These are phyloP conservation scores for Sebastes jordani DNA, from an alignment of 2,797 vertebrate species.

Conservation along the genomic window DNA sequence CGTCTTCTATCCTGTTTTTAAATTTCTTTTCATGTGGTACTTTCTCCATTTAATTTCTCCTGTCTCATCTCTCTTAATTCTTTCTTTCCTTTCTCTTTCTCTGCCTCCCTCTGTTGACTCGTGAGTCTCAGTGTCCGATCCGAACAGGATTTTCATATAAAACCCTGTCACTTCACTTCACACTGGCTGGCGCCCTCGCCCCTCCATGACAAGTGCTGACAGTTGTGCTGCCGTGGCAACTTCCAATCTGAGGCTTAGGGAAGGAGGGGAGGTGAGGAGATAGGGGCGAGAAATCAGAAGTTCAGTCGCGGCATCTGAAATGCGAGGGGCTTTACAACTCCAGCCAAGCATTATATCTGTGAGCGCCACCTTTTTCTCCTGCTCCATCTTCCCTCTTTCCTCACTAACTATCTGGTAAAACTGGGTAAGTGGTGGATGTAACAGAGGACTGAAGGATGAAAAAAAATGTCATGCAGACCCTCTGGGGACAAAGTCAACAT, in stretches of 20 bases:
- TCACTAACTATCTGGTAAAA: constrained; percentile 61
- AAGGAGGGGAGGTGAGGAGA: constrained; percentile 39
- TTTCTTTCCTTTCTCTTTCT: background rate
- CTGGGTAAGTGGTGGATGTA: constrained; percentile 61
- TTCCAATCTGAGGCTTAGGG: constrained; percentile 77
- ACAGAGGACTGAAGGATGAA: constrained; percentile 35
- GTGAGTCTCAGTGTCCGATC: constrained; percentile 69
- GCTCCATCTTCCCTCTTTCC: constrained; percentile 1
- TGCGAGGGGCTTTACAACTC: constrained; percentile 68
- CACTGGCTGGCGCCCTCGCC: constrained; percentile 51
- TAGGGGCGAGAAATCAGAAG: constrained; percentile 58
- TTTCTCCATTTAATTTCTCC: constrained; percentile 15
- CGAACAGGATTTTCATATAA: constrained; percentile 80
- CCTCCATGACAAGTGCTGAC: constrained; percentile 78
- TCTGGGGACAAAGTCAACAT: constrained; percentile 82
- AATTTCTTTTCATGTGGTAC: background rate
- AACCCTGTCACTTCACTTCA: constrained; percentile 82
- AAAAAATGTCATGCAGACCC: constrained; percentile 75
- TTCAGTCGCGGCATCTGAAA: constrained; percentile 70
- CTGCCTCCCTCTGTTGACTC: constrained; percentile 10
- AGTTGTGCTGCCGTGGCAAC: constrained; percentile 83
- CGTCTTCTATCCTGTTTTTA: background rate
- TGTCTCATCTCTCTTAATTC: background rate
- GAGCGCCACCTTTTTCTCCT: constrained; percentile 29
- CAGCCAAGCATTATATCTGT: constrained; percentile 64